Evolutionary conservation across 2,113 vertebrate species (phyloP).

Genomic region (Triplophysa rosa): DNA sequence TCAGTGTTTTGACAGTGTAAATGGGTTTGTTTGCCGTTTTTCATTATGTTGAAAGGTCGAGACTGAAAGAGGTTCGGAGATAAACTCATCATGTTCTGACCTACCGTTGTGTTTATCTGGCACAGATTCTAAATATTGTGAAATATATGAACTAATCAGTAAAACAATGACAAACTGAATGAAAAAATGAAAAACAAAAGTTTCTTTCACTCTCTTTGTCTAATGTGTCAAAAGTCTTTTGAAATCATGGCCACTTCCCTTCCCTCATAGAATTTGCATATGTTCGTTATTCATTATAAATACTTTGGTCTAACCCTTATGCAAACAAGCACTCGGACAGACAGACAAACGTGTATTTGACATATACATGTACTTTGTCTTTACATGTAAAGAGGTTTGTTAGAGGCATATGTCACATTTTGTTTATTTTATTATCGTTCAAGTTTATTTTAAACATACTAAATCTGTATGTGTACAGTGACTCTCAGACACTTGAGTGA

Average conservation of each 20-base stretch:
- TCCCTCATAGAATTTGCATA: constrained; percentile 37
- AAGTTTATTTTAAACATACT: no score
- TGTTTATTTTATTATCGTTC: no score
- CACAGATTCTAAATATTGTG: not conserved
- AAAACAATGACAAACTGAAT: not conserved
- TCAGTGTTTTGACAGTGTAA: not conserved
- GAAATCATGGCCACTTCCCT: not conserved
- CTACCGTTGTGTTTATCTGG: not conserved
- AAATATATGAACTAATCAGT: constrained; percentile 5
- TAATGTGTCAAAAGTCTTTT: not conserved
- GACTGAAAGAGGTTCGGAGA: constrained; percentile 6
- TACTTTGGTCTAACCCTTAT: constrained; percentile 23
- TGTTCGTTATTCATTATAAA: constrained; percentile 36
- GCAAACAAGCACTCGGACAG: constrained; percentile 29
- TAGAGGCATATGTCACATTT: not conserved
- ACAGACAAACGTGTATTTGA: no score
- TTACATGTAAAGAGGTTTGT: not conserved
- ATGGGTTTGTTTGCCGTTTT: not conserved
- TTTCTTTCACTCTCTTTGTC: constrained; percentile 16
- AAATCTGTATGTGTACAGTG: no score
- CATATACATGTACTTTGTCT: not conserved
- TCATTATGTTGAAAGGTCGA: constrained; percentile 13
- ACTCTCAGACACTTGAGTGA: no score
- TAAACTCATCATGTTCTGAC: not conserved
- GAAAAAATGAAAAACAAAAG: no score